Base-by-base conservation (phyloP, 1,140 invertebrate species). In the Sesamia nonagrioides region DNA sequence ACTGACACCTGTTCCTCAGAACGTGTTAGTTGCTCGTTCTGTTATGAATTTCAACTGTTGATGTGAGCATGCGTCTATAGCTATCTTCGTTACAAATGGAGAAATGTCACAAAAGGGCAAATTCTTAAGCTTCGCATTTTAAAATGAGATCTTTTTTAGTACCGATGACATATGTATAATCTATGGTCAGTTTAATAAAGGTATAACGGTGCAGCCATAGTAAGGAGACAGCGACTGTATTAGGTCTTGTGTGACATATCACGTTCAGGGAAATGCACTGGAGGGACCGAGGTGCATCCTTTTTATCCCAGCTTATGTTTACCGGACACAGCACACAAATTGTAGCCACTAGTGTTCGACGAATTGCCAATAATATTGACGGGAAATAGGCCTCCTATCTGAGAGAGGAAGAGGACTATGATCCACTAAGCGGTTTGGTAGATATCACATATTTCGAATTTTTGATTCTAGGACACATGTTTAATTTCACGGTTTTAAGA, bases 91-190 rank as follows among this genome's bases (percentile, higher is more conserved):
- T 68, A 68, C 63, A 66, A 42, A 66, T 68, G 42, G 18, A 68
- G 63, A 68, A 68, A 68, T 68, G 63, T 48, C 63, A 66, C 61
- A 21, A 66, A 66, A 66, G 61, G 61, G 37, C 61, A 48, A 68
- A 68, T 68, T 68, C 63, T 42, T 21, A 68, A 1, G 11, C 18
- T 68, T 68, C 40, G 40, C 40, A 18, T 63, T 63, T 63, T 63
- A n/a, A 63, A 63, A 63, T 42, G 17, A 63, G 60, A 63, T 18
- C n/a, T 63, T 63, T 63, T 63, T 42, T 63, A 63, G 21, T 17
- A 21, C 17, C 13, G 37, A 9, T 33, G 33, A 60, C 33, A 35
- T 63, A 63, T 63, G 37, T 63, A 63, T 63, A 40, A 63, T 63
- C 60, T 63, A 21, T 11, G 8, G 56, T 60, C 56, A 27, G 56